Percentiles rank a stretch among this genome's conserved stretches.
Conservation (phyloP, 1,140 invertebrate species). For the Leptopilina clavipes region DNA sequence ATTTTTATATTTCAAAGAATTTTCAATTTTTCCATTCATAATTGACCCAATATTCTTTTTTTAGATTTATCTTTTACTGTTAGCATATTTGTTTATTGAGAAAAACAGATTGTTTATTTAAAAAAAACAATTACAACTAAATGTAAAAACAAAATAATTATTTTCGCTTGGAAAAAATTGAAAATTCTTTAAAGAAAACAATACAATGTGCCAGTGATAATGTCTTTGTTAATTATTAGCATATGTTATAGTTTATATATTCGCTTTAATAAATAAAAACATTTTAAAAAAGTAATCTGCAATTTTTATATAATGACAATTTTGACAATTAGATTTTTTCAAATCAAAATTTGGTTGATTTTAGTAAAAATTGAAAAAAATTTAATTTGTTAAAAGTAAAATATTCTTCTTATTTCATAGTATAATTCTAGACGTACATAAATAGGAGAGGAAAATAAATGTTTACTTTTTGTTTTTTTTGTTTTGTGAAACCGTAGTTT, state of each 20-base stretch:
- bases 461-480: background rate
- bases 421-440: too few relatives aligned
- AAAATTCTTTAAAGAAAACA: background rate
- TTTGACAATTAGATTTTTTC: too few relatives aligned
- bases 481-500: background rate
- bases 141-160: background rate
- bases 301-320: too few relatives aligned
- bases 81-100: too few relatives aligned
- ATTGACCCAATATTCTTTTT: background rate
- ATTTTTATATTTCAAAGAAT: background rate
- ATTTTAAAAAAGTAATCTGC: background rate
- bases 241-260: constrained; percentile 4
- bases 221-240: constrained; percentile 6
- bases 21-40: background rate
- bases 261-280: background rate
- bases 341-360: too few relatives aligned
- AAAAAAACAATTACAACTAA: too few relatives aligned
- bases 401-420: too few relatives aligned
- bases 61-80: too few relatives aligned
- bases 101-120: background rate
- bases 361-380: too few relatives aligned
- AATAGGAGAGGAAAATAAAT: background rate
- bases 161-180: background rate
- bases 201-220: constrained; percentile 10
- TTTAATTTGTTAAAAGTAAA: too few relatives aligned